phyloP scores from a whole-genome alignment of 1,140 invertebrate genomes.

The Condylostylus longicornis region DNA sequence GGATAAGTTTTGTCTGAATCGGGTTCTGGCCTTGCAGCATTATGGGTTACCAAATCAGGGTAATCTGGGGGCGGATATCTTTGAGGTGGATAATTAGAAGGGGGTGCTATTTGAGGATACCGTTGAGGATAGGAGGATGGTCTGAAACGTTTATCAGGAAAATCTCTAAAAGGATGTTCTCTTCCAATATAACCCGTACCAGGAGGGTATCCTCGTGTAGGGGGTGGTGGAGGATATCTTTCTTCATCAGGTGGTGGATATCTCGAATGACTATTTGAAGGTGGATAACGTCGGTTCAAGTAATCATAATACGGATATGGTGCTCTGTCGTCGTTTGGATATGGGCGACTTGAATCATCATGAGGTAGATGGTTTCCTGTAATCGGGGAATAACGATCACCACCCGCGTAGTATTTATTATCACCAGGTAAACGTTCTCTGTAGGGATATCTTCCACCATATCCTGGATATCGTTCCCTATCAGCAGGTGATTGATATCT shows the following conservation, averaged over 20 bases:
- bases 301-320: slow-evolving; percentile 11
- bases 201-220: slow-evolving; percentile 13
- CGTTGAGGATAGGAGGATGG: slow-evolving; percentile 22
- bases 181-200: slow-evolving; percentile 23
- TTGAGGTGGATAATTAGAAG: slow-evolving; percentile 2
- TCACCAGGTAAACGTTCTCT: slow-evolving; percentile 32
- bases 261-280: slow-evolving; percentile 14
- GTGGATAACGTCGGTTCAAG: slow-evolving; percentile 19
- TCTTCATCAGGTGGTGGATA: slow-evolving; percentile 28
- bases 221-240: slow-evolving; percentile 25
- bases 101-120: slow-evolving; percentile 19
- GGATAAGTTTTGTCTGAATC: slow-evolving; percentile 28
- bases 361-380: slow-evolving; percentile 21
- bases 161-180: slow-evolving; percentile 27
- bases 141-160: slow-evolving; percentile 25
- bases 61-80: slow-evolving; percentile 15
- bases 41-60: slow-evolving; percentile 22
- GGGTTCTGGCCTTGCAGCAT: slow-evolving; percentile 22
- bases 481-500: slow-evolving; percentile 14
- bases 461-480: slow-evolving; percentile 28
- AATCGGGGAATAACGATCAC: slow-evolving; percentile 23
- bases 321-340: slow-evolving; percentile 22
- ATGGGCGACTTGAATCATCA: slow-evolving; percentile 21
- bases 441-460: slow-evolving; percentile 17
- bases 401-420: slow-evolving; percentile 28